Conservation (phyloP, 2,113 vertebrate genomes). For the Puntigrus tetrazona region DNA sequence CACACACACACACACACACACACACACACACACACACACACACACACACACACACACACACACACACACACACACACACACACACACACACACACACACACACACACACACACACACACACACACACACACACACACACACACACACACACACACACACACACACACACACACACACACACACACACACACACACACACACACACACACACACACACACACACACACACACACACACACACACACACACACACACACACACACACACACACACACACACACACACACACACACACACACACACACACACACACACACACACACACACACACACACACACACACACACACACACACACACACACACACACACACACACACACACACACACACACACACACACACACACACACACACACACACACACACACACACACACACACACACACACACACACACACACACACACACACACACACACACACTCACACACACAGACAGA, state of each 20-base stretch:
- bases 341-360: too few species aligned
- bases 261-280: not conserved
- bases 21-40: not conserved
- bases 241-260: not conserved
- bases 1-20: too few species aligned
- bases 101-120: not conserved
- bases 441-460: not conserved
- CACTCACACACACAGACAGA: not conserved
- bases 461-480: not conserved
- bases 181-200: too few species aligned
- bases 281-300: not conserved
- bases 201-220: too few species aligned
- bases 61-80: not conserved
- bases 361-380: too few species aligned
- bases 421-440: not conserved
- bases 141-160: not conserved
- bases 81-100: not conserved
- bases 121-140: not conserved
- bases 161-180: not conserved
- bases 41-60: not conserved
- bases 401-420: not conserved
- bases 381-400: not conserved
- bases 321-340: not conserved
- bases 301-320: not conserved
- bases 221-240: not conserved